Conservation (phyloP, 92 coral and sea anemone species). For the Phenganax marumi region DNA sequence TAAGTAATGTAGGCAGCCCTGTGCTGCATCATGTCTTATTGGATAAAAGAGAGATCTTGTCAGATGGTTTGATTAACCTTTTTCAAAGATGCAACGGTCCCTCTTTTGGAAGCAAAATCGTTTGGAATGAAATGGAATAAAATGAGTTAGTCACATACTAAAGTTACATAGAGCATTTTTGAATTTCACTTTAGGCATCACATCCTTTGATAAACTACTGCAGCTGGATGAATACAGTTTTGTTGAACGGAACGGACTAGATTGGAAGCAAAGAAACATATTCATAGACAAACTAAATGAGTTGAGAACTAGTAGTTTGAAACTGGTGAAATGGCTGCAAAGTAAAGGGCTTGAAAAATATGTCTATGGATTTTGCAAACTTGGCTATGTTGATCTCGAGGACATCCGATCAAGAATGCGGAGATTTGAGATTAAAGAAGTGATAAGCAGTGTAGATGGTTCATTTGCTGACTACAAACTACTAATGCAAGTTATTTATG, state of each 20-base stretch:
- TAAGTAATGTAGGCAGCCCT: no score
- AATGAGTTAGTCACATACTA: background rate
- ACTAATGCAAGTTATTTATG: slow-evolving; percentile 17
- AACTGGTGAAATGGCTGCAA: slow-evolving; percentile 51
- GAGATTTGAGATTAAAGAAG: slow-evolving; percentile 6
- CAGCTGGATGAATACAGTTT: background rate
- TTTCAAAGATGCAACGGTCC: no score
- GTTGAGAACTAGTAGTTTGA: background rate
- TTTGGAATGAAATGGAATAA: no score
- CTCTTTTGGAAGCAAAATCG: no score
- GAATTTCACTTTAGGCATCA: slow-evolving; percentile 4
- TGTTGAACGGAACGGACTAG: slow-evolving; percentile 4
- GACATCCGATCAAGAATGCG: slow-evolving; percentile 4
- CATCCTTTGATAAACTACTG: slow-evolving; percentile 19
- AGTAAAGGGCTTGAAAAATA: slow-evolving; percentile 48
- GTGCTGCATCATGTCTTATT: no score
- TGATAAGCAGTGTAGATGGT: slow-evolving; percentile 15
- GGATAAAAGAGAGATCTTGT: no score
- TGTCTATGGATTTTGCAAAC: slow-evolving; percentile 21
- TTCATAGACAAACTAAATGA: slow-evolving; percentile 12
- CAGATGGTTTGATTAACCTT: no score
- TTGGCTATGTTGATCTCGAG: slow-evolving; percentile 9
- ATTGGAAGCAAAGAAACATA: background rate
- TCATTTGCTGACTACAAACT: slow-evolving; percentile 15
- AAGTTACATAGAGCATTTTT: background rate